These are phyloP conservation scores for Heliocidaris tuberculata DNA, from an alignment of 35 echinoderm and acorn worm genomes.

Conservation along the genomic window DNA sequence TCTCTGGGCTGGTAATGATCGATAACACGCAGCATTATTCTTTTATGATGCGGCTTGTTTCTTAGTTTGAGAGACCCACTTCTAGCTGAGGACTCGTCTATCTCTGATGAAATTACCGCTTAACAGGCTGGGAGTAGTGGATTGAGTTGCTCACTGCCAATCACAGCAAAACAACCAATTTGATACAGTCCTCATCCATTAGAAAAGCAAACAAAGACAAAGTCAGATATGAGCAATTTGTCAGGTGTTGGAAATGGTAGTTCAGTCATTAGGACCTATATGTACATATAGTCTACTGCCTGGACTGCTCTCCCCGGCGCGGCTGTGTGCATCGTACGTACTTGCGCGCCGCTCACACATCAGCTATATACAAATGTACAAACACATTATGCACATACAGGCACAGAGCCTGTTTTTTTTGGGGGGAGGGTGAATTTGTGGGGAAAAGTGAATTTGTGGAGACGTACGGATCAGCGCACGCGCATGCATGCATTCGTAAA, in stretches of 20 bases:
- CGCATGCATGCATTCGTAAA: too few species aligned
- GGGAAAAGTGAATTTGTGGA: too few species aligned
- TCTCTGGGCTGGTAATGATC: neutral
- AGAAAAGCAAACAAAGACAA: neutral
- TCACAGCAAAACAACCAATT: neutral
- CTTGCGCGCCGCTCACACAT: too few species aligned
- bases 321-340: too few species aligned
- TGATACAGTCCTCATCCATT: neutral
- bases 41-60: neutral
- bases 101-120: slow-evolving; percentile 1
- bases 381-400: too few species aligned
- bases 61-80: neutral
- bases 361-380: too few species aligned
- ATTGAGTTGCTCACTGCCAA: neutral
- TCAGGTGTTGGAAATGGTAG: neutral
- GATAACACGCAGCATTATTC: slow-evolving; percentile 16
- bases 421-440: too few species aligned
- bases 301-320: too few species aligned
- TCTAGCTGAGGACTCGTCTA: neutral
- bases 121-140: neutral
- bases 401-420: too few species aligned
- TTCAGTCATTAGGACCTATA: neutral
- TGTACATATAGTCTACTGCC: too few species aligned
- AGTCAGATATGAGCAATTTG: neutral
- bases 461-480: too few species aligned